phyloP scores from a whole-genome alignment of 1,140 invertebrate species.

The Drosophila sproati region DNA sequence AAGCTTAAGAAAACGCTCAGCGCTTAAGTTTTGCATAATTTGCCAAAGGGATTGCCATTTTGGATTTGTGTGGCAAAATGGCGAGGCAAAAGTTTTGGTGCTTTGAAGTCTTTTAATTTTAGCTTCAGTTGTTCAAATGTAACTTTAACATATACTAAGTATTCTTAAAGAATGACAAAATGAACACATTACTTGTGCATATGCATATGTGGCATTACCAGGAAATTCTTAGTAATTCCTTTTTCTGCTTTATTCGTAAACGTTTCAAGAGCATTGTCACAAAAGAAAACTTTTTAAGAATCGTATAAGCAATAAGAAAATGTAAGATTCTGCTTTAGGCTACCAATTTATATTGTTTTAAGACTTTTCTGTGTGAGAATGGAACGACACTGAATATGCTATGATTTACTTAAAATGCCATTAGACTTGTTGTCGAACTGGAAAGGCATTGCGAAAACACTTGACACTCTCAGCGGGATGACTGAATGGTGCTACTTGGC shows the following conservation, averaged over 20 bases:
- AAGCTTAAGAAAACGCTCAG: constrained; percentile 15
- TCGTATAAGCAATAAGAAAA: too few species aligned
- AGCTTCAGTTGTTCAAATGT: too few species aligned
- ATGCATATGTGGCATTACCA: too few species aligned
- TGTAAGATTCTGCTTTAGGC: not conserved
- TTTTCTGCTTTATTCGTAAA: too few species aligned
- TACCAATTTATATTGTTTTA: constrained; percentile 1
- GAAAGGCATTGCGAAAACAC: constrained; percentile 45
- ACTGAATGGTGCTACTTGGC: constrained; percentile 46
- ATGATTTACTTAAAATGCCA: constrained; percentile 65
- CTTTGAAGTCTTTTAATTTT: too few species aligned
- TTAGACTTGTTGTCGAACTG: constrained; percentile 46
- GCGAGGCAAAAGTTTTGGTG: not conserved
- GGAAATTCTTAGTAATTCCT: too few species aligned
- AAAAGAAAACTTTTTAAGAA: too few species aligned
- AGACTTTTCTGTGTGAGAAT: not conserved
- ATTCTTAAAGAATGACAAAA: too few species aligned
- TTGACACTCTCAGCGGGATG: constrained; percentile 57
- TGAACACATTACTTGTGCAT: too few species aligned
- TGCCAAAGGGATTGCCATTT: constrained; percentile 37
- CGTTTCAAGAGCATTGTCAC: too few species aligned
- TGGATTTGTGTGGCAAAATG: constrained; percentile 7
- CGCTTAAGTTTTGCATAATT: constrained; percentile 48
- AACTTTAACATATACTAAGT: too few species aligned
- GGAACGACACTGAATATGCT: constrained; percentile 27